phyloP scores from a whole-genome alignment of 2,888 invertebrate species.

The Pecten maximus region DNA sequence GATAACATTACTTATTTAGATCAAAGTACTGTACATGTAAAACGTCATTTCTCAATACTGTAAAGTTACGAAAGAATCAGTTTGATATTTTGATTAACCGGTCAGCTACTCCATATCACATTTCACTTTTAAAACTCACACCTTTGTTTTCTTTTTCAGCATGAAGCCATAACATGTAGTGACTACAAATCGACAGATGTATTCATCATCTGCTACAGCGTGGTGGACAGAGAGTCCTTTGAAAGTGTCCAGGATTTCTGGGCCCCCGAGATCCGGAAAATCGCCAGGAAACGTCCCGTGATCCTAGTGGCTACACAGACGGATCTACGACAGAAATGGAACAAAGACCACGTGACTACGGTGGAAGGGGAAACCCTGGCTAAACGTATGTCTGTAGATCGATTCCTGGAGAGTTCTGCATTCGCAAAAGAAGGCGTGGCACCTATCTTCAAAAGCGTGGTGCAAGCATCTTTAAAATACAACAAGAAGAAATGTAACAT shows the following conservation, averaged over 20 bases:
- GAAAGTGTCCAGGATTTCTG: constrained; percentile 69
- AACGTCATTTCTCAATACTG: no score
- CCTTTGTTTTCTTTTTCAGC: constrained; percentile 43
- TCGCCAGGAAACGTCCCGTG: constrained; percentile 70
- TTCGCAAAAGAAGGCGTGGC: constrained; percentile 62
- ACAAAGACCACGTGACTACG: constrained; percentile 48
- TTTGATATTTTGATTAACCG: no score
- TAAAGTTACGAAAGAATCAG: no score
- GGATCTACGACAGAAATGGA: constrained; percentile 66
- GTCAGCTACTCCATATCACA: neutral
- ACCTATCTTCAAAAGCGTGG: constrained; percentile 68
- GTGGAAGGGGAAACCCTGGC: constrained; percentile 67
- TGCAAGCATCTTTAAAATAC: constrained; percentile 64
- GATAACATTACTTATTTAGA: no score
- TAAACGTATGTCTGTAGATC: constrained; percentile 67
- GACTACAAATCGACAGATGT: constrained; percentile 57
- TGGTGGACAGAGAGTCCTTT: constrained; percentile 72
- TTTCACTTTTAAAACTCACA: neutral
- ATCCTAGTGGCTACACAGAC: constrained; percentile 73
- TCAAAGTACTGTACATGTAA: no score
- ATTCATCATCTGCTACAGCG: constrained; percentile 72
- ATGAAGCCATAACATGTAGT: constrained; percentile 61
- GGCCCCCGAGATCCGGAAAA: constrained; percentile 71
- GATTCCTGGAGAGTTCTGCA: constrained; percentile 68
- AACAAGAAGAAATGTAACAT: constrained; percentile 62